A percentile compares a stretch with the other conserved stretches of the same genome.
Evolutionary conservation across 2,888 invertebrate species (phyloP).

Genomic region (Cotesia congregata): DNA sequence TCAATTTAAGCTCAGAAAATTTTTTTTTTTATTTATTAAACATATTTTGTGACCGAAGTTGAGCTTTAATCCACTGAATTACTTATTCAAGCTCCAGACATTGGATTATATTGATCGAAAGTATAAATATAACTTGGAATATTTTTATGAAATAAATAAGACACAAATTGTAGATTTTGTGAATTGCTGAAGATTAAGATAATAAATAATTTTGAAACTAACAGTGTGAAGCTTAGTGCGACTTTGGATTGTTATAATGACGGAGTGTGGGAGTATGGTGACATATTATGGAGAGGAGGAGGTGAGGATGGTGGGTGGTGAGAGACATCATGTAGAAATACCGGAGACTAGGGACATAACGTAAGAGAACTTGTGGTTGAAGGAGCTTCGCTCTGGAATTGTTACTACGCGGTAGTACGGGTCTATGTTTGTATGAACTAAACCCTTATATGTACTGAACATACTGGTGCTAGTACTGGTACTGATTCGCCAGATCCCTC

Average conservation of each 20-base stretch:
- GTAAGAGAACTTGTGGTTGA: conserved; percentile 1
- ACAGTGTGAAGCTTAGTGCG: not conserved
- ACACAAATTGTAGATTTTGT: no score
- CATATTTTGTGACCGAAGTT: no score
- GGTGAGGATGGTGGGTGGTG: not conserved
- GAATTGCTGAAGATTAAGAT: no score
- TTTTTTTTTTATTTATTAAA: no score
- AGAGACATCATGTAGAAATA: not conserved
- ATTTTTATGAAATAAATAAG: no score
- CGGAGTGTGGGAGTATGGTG: not conserved
- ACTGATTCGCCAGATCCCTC: not conserved
- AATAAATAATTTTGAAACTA: no score
- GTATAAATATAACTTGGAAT: not conserved
- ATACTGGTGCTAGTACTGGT: not conserved
- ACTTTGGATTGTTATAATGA: not conserved
- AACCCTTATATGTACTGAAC: not conserved
- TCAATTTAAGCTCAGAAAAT: no score
- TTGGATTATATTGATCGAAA: not conserved
- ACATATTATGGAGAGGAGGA: not conserved
- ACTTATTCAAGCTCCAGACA: not conserved
- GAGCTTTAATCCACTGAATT: not conserved
- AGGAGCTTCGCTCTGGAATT: not conserved
- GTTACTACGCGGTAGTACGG: not conserved
- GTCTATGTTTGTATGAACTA: not conserved
- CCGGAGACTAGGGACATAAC: not conserved